A percentile compares a stretch with the other conserved stretches of the same genome.
Evolutionary conservation across 2,797 vertebrate genomes (phyloP).

Genomic region (Delichon dasypus): DNA sequence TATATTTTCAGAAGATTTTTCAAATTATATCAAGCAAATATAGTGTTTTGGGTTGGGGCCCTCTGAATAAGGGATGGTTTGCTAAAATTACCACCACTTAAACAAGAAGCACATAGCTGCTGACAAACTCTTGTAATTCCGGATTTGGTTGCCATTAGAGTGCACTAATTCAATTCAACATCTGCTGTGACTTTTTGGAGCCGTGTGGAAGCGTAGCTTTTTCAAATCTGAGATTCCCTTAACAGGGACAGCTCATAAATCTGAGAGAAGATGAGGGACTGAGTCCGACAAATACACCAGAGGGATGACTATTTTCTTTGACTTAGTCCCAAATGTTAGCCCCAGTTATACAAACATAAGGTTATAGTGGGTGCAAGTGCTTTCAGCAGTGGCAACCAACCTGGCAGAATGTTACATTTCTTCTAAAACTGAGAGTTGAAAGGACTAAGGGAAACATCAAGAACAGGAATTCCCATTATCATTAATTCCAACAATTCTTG

Average conservation of each 20-base stretch:
- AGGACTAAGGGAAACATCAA: neutral
- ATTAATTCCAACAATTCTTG: neutral
- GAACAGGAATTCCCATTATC: neutral
- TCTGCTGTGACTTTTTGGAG: neutral
- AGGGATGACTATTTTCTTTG: neutral
- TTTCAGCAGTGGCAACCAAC: neutral
- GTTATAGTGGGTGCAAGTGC: neutral
- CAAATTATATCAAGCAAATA: slow-evolving; percentile 20
- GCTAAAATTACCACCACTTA: neutral
- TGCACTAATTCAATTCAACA: neutral
- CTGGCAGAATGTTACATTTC: neutral
- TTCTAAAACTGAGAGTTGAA: neutral
- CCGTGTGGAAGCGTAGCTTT: neutral
- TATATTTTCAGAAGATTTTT: slow-evolving; percentile 17
- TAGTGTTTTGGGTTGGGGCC: neutral
- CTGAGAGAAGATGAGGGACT: neutral
- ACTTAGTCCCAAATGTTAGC: neutral
- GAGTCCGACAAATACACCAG: neutral
- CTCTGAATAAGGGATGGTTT: neutral
- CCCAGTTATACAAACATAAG: neutral
- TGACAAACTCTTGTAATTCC: neutral
- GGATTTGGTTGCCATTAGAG: neutral
- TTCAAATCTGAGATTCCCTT: neutral
- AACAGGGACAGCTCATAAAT: neutral
- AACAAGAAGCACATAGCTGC: neutral